These are phyloP conservation scores for Pecten maximus DNA, from an alignment of 2,888 invertebrate species.

Conservation along the genomic window DNA sequence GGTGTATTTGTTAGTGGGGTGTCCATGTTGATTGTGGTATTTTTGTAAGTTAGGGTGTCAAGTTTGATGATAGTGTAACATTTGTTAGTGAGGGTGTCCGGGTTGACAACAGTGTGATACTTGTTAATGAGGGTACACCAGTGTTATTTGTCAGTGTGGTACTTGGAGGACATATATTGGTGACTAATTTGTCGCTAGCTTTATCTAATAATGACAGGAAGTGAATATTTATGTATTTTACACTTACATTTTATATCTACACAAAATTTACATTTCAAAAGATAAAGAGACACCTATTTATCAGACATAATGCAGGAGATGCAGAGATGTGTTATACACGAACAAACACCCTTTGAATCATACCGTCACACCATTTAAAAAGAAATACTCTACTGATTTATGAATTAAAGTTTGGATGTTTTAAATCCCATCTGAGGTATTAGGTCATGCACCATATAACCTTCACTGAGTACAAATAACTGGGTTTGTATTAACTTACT, in stretches of 20 bases:
- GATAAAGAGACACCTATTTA: conserved; percentile 1
- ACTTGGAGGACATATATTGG: not conserved
- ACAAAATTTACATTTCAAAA: not conserved
- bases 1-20: too few species aligned
- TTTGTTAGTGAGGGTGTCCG: too few species aligned
- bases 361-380: not conserved
- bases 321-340: not conserved
- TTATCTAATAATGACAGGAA: not conserved
- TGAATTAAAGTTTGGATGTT: conserved; percentile 23
- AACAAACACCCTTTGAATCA: not conserved
- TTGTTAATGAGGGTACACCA: not conserved
- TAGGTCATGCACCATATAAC: not conserved
- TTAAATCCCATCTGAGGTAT: not conserved
- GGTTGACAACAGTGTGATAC: too few species aligned
- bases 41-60: too few species aligned
- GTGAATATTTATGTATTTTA: not conserved
- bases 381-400: not conserved
- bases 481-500: not conserved
- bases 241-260: not conserved
- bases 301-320: not conserved
- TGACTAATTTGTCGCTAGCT: conserved; percentile 16
- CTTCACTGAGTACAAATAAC: not conserved
- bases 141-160: too few species aligned
- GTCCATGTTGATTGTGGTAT: too few species aligned
- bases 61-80: too few species aligned